A percentile compares a stretch with the other conserved stretches of the same genome.
phyloP scores from a whole-genome alignment of 2,113 vertebrate species.

The Phocoena sinus region DNA sequence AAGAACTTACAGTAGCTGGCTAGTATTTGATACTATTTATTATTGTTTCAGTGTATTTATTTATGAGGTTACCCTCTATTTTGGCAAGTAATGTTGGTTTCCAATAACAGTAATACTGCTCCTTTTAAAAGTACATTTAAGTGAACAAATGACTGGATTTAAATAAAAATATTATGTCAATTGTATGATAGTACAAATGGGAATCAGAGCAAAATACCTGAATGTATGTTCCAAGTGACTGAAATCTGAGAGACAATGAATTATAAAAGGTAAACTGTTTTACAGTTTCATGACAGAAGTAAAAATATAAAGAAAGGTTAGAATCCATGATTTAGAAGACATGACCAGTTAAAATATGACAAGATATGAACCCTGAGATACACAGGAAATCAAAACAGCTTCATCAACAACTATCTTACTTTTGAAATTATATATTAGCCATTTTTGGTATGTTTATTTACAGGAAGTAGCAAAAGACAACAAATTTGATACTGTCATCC shows the following conservation, averaged over 20 bases:
- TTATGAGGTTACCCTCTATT: neutral
- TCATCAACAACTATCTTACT: neutral
- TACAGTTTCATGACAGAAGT: constrained; percentile 11
- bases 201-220: neutral
- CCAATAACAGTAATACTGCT: neutral
- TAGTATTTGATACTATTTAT: neutral
- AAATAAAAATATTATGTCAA: neutral
- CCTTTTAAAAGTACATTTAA: constrained; percentile 11
- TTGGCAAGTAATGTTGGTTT: constrained; percentile 3
- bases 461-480: neutral
- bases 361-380: neutral
- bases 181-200: neutral
- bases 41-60: neutral
- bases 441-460: neutral
- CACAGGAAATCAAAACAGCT: neutral
- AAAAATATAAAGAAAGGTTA: neutral
- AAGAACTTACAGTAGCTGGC: neutral
- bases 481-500: neutral
- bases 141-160: neutral
- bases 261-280: neutral
- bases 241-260: constrained; percentile 12
- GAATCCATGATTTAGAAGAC: neutral
- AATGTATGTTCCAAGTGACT: neutral
- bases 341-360: neutral
- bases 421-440: neutral